Percentiles rank a stretch among this genome's conserved stretches.
Conservation (phyloP, 2,113 vertebrate species). For the Oreotragus oreotragus region DNA sequence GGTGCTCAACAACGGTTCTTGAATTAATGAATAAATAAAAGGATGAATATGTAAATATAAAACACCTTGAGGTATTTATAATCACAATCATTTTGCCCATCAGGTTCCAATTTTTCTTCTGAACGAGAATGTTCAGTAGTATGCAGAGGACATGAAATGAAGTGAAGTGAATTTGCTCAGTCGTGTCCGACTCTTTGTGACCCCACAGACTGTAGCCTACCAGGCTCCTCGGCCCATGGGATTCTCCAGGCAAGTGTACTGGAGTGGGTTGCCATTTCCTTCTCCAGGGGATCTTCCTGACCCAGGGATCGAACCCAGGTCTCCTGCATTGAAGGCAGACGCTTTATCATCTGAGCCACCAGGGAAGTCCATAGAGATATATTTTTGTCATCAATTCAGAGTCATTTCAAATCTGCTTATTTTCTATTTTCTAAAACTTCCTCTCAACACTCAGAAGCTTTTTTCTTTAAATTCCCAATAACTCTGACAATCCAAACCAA, state of each 20-base stretch:
- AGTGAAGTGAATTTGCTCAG: too few relatives aligned
- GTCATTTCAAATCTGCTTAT: not conserved
- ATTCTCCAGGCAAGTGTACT: too few relatives aligned
- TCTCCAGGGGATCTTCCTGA: too few relatives aligned
- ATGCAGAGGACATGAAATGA: not conserved
- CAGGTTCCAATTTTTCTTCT: not conserved
- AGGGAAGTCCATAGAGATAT: not conserved
- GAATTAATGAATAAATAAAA: not conserved
- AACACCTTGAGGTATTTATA: not conserved
- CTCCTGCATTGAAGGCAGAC: too few relatives aligned
- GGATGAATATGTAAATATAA: not conserved
- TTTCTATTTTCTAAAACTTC: not conserved
- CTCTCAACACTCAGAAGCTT: not conserved
- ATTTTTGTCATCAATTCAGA: not conserved
- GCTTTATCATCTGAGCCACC: too few relatives aligned
- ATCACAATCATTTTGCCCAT: not conserved
- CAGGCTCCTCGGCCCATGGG: too few relatives aligned
- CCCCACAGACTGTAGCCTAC: too few relatives aligned
- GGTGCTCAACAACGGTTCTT: not conserved
- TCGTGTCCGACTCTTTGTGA: too few relatives aligned
- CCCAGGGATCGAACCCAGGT: too few relatives aligned
- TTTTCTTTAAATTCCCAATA: not conserved
- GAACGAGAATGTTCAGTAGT: not conserved
- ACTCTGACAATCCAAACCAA: not conserved
- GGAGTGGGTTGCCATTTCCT: too few relatives aligned